phyloP scores from a whole-genome alignment of 2,888 invertebrate species.

The Latheticus oryzae region DNA sequence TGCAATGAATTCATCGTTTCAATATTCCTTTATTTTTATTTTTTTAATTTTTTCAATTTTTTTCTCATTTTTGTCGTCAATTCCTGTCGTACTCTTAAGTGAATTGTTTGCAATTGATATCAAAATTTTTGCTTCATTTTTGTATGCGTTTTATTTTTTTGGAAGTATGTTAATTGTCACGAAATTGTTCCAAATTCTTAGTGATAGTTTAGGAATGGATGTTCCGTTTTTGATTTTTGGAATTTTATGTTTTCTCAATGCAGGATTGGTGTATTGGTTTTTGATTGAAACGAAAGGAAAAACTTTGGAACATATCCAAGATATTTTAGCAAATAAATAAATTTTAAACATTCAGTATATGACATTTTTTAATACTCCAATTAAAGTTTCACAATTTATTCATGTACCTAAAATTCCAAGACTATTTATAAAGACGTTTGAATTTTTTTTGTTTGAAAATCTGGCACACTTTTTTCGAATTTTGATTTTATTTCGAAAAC shows the following conservation, averaged over 20 bases:
- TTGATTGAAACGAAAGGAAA: conserved; percentile 65
- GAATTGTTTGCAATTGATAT: conserved; percentile 67
- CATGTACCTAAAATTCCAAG: too few relatives aligned
- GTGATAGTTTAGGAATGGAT: conserved; percentile 55
- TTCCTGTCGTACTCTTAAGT: conserved; percentile 64
- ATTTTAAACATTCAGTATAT: not conserved
- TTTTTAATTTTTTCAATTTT: not conserved
- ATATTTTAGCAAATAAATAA: conserved; percentile 3
- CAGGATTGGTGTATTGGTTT: conserved; percentile 56
- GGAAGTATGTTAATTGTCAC: conserved; percentile 61
- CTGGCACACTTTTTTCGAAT: not conserved
- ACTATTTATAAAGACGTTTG: too few relatives aligned
- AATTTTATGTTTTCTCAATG: conserved; percentile 54
- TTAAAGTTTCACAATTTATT: too few relatives aligned
- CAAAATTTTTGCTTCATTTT: conserved; percentile 66
- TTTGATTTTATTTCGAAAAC: not conserved
- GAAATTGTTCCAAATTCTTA: conserved; percentile 59
- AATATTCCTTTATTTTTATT: not conserved
- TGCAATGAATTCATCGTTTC: not conserved
- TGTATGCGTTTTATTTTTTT: conserved; percentile 65
- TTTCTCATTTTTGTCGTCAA: conserved; percentile 40
- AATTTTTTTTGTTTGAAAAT: not conserved
- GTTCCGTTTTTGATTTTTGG: conserved; percentile 61
- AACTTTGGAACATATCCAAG: conserved; percentile 61
- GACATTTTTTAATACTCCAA: too few relatives aligned